Base-by-base conservation (phyloP, 2,888 invertebrate species). In the Trissonchulus sp. region DNA sequence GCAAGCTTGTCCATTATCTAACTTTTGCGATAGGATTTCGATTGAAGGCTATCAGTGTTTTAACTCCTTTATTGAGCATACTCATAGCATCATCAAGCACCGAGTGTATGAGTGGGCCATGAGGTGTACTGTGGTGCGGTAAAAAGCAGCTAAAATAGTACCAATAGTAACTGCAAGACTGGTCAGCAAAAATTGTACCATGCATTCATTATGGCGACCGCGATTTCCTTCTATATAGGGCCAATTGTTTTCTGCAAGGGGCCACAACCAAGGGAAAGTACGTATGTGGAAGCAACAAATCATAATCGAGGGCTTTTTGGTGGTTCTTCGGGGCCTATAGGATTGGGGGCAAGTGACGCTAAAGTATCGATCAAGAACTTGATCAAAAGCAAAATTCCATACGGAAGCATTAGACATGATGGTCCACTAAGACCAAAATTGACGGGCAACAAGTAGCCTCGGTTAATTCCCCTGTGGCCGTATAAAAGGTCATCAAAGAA, bases 161-260 rank as follows among this genome's bases (percentile, higher is more conserved):
- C 93, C 93, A 85, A 98, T 93, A 76, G 98, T 97, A 85, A 98
- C 93, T 86, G 93, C 94, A 87, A 94, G 93, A 88, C 97, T 98
- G 77, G 96, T 94, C 88, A 93, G 93, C 86, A 99, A 93, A 88
- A 99, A 99, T 89, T 98, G 98, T 83, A 99, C 97, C 87, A 96
- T 96, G 86, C 99, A 99, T 87, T 93, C 91, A 84, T 91, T 89
- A 75, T 91, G 73, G 94, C 94, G 80, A 96, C 95, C 30, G 94
- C 94, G 78, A 96, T 62, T 33, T 23, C 72, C 97, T 87, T 98
- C 97, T 80, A 99, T 94, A 85, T 96, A 93, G 72, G 98, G 98
- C 97, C 97, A 98, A 79, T 93, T 92, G 87, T 95, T 94, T 83
- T 98, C 98, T 96, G 96, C 98, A 1, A 98, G 98, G n/a, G 97